These are phyloP conservation scores for Polylopha cassiicola DNA, from an alignment of 2,888 invertebrate genomes.

Conservation along the genomic window DNA sequence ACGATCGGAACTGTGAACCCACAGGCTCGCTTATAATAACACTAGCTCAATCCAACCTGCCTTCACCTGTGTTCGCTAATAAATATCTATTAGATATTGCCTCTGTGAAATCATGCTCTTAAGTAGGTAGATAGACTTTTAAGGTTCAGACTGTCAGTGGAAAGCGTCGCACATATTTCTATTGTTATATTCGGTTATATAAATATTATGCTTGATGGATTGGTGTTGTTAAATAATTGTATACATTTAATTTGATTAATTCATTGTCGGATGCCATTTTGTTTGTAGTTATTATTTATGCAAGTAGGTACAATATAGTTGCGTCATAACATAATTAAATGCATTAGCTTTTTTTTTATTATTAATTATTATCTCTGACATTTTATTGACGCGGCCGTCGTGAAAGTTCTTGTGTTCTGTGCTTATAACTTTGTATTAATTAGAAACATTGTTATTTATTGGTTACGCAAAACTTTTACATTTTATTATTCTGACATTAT, in stretches of 20 bases:
- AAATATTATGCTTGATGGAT: no score
- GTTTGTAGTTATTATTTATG: conserved; percentile 1
- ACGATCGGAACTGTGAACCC: conserved; percentile 39
- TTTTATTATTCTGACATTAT: conserved; percentile 9
- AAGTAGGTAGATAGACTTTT: no score
- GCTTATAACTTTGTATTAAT: conserved; percentile 43
- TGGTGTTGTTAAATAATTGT: no score
- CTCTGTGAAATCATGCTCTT: no score
- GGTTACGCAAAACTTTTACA: conserved; percentile 16
- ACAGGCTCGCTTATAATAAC: conserved; percentile 21
- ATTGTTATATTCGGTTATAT: no score
- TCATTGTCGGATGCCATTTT: no score
- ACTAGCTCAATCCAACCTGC: conserved; percentile 11
- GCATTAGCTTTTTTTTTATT: conserved; percentile 57
- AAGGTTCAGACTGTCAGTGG: no score
- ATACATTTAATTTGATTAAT: conserved; percentile 10
- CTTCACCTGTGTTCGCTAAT: conserved; percentile 16
- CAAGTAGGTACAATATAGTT: conserved; percentile 26
- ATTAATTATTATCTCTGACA: conserved; percentile 42
- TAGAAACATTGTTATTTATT: conserved; percentile 39
- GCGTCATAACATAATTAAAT: conserved; percentile 61
- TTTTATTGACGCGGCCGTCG: conserved; percentile 39
- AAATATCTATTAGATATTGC: conserved; percentile 17
- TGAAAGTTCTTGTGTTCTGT: conserved; percentile 55
- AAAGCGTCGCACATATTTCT: no score